A percentile compares a stretch with the other conserved stretches of the same genome.
Conservation (phyloP, 1,140 invertebrate genomes). For the Maniola jurtina region DNA sequence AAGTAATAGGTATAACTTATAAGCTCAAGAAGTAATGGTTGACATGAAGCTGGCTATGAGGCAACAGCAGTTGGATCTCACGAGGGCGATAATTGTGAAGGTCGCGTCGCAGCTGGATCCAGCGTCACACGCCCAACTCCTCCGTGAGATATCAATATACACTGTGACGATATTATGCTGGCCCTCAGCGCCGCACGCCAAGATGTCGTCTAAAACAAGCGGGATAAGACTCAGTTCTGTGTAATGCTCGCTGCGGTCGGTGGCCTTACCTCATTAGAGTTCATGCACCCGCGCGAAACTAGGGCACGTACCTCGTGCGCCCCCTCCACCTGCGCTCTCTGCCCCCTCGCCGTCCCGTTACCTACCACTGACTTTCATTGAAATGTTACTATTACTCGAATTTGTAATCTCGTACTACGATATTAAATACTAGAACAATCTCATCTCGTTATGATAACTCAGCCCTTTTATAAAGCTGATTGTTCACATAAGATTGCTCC, state of each 20-base stretch:
- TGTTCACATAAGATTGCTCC: constrained; percentile 19
- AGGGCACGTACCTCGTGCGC: constrained; percentile 70
- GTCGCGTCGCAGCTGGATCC: constrained; percentile 69
- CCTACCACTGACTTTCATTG: constrained; percentile 70
- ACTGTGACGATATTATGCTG: constrained; percentile 65
- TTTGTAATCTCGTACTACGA: constrained; percentile 39
- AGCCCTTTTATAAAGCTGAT: constrained; percentile 19
- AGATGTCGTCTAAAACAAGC: constrained; percentile 33
- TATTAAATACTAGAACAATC: constrained; percentile 31
- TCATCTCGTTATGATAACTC: constrained; percentile 25
- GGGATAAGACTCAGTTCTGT: constrained; percentile 48
- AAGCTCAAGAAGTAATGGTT: not conserved
- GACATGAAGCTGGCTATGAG: constrained; percentile 23
- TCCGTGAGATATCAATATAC: constrained; percentile 67
- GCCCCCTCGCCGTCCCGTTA: constrained; percentile 62
- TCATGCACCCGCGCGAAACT: constrained; percentile 76
- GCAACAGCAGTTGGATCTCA: constrained; percentile 46
- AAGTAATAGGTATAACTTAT: not conserved
- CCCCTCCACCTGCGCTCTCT: constrained; percentile 51
- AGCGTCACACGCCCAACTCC: constrained; percentile 64
- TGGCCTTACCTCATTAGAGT: constrained; percentile 78
- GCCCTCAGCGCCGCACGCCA: constrained; percentile 35
- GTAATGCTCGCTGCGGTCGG: constrained; percentile 57
- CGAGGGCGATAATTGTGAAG: constrained; percentile 68
- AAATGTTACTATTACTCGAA: constrained; percentile 59